phyloP scores from a whole-genome alignment of 1,140 invertebrate species.

The Tribolium castaneum region DNA sequence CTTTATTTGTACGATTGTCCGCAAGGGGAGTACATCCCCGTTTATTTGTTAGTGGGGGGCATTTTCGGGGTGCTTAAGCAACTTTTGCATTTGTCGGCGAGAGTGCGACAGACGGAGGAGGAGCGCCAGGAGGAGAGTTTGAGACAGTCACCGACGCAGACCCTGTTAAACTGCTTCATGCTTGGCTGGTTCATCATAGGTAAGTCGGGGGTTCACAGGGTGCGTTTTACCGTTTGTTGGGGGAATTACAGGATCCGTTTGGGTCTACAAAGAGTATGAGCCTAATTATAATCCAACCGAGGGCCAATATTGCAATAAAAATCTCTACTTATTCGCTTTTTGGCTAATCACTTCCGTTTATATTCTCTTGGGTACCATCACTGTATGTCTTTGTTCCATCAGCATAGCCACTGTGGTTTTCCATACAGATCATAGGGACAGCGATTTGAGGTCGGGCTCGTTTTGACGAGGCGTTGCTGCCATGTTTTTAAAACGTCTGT shows the following conservation, averaged over 20 bases:
- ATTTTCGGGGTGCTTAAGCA: slow-evolving; percentile 73
- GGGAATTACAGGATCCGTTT: slow-evolving; percentile 69
- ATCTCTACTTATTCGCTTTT: slow-evolving; percentile 75
- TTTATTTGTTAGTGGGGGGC: slow-evolving; percentile 77
- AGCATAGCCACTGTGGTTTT: slow-evolving; percentile 67
- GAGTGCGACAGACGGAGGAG: slow-evolving; percentile 66
- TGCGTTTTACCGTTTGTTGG: not conserved
- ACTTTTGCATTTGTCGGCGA: slow-evolving; percentile 68
- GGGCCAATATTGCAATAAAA: slow-evolving; percentile 72
- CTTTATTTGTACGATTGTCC: slow-evolving; percentile 75
- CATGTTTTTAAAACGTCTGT: slow-evolving; percentile 42
- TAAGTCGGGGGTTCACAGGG: slow-evolving; percentile 55
- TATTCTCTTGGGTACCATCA: slow-evolving; percentile 68
- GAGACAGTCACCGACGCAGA: slow-evolving; percentile 69
- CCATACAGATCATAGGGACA: slow-evolving; percentile 57
- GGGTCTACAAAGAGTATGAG: slow-evolving; percentile 75
- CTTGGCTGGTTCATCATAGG: slow-evolving; percentile 76
- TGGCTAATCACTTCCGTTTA: slow-evolving; percentile 75
- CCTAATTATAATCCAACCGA: slow-evolving; percentile 69
- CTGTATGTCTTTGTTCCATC: slow-evolving; percentile 69
- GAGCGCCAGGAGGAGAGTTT: slow-evolving; percentile 69
- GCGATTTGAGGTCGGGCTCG: slow-evolving; percentile 35
- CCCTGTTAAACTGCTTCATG: slow-evolving; percentile 74
- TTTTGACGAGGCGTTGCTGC: slow-evolving; percentile 16
- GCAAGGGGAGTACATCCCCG: slow-evolving; percentile 75